phyloP scores from a whole-genome alignment of 2,113 vertebrate species.

The Vidua chalybeata region DNA sequence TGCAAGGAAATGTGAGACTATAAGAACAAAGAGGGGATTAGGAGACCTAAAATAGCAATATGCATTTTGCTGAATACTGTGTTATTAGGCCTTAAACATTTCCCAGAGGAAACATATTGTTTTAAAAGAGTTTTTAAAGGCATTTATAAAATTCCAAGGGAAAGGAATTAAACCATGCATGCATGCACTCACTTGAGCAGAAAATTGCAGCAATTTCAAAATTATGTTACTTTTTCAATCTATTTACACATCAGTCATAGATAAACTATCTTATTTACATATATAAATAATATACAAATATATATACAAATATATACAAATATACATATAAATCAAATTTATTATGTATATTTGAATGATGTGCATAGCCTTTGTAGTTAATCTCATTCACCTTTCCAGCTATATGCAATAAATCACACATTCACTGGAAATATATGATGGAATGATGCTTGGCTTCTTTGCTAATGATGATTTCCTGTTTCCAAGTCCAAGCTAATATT shows the following conservation, averaged over 20 bases:
- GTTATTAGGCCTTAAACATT: not conserved
- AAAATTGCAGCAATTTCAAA: not conserved
- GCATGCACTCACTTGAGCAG: not conserved
- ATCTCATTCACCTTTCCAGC: not conserved
- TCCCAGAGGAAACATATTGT: not conserved
- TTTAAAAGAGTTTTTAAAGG: not conserved
- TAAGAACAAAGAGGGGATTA: not conserved
- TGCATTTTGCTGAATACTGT: not conserved
- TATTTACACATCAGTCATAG: not conserved
- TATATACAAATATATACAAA: no score
- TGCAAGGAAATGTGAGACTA: not conserved
- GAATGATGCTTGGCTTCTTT: not conserved
- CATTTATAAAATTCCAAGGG: not conserved
- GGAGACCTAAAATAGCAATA: not conserved
- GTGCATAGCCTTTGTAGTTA: not conserved
- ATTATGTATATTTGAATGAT: not conserved
- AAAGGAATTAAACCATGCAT: not conserved
- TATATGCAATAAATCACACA: not conserved
- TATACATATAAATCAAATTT: not conserved
- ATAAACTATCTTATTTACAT: not conserved
- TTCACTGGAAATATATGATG: not conserved
- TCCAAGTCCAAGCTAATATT: not conserved
- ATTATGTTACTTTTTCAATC: not conserved
- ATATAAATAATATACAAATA: not conserved
- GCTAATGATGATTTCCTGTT: not conserved